These are phyloP conservation scores for Argyra leucocephala DNA, from an alignment of 2,888 invertebrate species.

Conservation along the genomic window DNA sequence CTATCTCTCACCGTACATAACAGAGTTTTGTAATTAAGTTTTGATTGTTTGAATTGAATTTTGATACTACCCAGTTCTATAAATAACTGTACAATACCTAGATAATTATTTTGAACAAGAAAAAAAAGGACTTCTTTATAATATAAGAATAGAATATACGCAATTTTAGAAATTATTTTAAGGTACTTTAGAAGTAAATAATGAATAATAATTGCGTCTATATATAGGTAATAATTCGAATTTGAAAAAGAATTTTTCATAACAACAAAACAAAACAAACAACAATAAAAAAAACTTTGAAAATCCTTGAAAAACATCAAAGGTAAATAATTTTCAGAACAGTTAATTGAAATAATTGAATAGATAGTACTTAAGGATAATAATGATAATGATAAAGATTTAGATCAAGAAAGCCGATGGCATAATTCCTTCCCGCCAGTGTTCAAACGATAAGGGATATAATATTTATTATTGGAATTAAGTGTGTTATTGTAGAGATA, in stretches of 20 bases:
- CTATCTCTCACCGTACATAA: no score
- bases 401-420: background rate
- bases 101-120: no score
- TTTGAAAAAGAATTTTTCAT: no score
- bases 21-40: constrained; percentile 6
- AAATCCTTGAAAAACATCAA: background rate
- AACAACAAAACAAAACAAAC: no score
- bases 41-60: background rate
- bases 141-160: background rate
- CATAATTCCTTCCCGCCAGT: no score
- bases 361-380: background rate
- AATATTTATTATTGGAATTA: no score
- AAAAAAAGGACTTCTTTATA: background rate
- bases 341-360: constrained; percentile 1
- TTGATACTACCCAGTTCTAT: background rate
- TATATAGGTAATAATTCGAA: no score
- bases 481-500: no score
- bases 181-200: background rate
- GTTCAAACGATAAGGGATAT: no score
- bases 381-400: background rate
- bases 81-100: background rate
- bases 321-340: background rate
- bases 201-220: background rate
- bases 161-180: background rate
- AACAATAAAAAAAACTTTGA: background rate